Base-by-base conservation (phyloP, 2,797 vertebrate species). In the Lepus oiostolus region DNA sequence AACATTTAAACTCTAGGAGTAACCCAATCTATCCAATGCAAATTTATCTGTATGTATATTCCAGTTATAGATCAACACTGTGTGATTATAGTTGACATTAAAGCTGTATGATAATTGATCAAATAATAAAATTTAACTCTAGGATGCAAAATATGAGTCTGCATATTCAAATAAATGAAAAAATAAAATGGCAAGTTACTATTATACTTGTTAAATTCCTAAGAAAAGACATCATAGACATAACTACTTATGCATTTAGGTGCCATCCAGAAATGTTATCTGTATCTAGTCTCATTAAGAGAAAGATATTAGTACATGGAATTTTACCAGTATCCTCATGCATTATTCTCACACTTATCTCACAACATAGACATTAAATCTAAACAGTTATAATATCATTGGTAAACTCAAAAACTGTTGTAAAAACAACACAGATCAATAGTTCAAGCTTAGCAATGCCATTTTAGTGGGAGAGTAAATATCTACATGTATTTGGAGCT, bases 401-500 rank as follows among this genome's bases (percentile, higher is more conserved):
- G 52, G 58, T 79, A 79, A 94, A 86, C 47, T 71, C 58, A 84
- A 82, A 76, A 32, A 1, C 74, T 80, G 14, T 81, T 88, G 32
- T 92, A 90, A 76, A 94, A 95, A 24, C 14, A 93, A 21, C 35
- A 58, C 14, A 47, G 74, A 93, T 96, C 62, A 88, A 85, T 90
- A 95, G 72, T 92, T 94, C 38, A 82, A 76, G 47, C 26, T 90
- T 85, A 85, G 77, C 38, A 50, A 77, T 30, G 30, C 35, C 28
- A 35, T 91, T 94, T 91, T 84, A 54, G 62, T 68, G 26, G 72
- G 60, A 81, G 19, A 92, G 47, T 12, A 93, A 91, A 95, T 77
- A 11, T 22, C 75, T 86, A 19, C 47, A 70, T 35, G 26, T 74
- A 81, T 93, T 52, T 91, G 38, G 21, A 87, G 50, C 62, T 81